phyloP scores from a whole-genome alignment of 2,797 vertebrate species.

The Anabas testudineus region DNA sequence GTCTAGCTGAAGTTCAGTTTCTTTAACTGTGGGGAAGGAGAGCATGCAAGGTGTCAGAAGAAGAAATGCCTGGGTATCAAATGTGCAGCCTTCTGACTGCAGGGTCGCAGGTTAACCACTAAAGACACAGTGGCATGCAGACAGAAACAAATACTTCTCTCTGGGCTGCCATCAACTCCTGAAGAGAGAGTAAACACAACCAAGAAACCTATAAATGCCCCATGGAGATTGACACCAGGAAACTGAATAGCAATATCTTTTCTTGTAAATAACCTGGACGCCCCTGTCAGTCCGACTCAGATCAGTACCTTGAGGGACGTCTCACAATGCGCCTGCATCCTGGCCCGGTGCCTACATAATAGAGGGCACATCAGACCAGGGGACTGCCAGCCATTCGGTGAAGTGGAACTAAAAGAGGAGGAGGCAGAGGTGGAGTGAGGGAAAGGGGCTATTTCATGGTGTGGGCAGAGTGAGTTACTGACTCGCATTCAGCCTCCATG shows the following conservation, averaged over 20 bases:
- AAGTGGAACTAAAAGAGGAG: slow-evolving; percentile 63
- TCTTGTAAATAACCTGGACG: slow-evolving; percentile 67
- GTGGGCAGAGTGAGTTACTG: slow-evolving; percentile 54
- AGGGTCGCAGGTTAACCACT: slow-evolving; percentile 46
- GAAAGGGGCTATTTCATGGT: slow-evolving; percentile 55
- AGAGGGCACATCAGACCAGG: slow-evolving; percentile 62
- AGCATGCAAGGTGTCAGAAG: background rate
- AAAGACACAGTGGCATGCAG: slow-evolving; percentile 23
- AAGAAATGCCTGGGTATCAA: slow-evolving; percentile 6
- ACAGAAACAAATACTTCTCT: slow-evolving; percentile 45
- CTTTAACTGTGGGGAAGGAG: background rate
- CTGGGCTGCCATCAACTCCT: slow-evolving; percentile 43
- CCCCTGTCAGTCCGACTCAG: slow-evolving; percentile 64
- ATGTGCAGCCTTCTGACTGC: background rate
- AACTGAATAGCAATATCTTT: slow-evolving; percentile 62
- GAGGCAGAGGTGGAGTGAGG: slow-evolving; percentile 41
- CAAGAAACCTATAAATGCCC: slow-evolving; percentile 51
- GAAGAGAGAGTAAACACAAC: slow-evolving; percentile 58
- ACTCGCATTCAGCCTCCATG: slow-evolving; percentile 62
- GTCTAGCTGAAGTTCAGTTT: background rate
- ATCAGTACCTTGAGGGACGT: slow-evolving; percentile 60
- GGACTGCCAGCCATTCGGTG: slow-evolving; percentile 49
- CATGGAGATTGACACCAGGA: slow-evolving; percentile 56
- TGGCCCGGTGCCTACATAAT: slow-evolving; percentile 59
- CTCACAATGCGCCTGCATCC: slow-evolving; percentile 47